Percentiles rank a stretch among this genome's conserved stretches.
phyloP scores from a whole-genome alignment of 1,140 invertebrate species.

The Hormaphis cornu region DNA sequence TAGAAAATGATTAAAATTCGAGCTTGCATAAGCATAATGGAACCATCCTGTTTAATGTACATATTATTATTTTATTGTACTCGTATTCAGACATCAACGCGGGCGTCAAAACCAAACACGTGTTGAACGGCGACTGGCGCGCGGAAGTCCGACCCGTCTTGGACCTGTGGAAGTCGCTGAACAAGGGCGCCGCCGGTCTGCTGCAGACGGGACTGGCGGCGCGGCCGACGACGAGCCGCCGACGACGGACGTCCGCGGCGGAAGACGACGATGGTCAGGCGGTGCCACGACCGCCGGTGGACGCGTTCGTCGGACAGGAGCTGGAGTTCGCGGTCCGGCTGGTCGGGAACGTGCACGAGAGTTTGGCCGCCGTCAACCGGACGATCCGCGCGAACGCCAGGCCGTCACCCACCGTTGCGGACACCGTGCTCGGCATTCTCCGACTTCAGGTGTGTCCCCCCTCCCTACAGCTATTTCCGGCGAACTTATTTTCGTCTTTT shows the following conservation, averaged over 20 bases:
- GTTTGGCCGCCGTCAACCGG: constrained; percentile 53
- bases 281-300: constrained; percentile 46
- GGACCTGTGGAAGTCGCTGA: constrained; percentile 67
- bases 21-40: background rate
- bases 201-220: too few species aligned
- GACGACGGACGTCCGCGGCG: constrained; percentile 40
- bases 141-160: constrained; percentile 57
- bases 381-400: constrained; percentile 51
- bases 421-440: constrained; percentile 49
- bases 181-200: constrained; percentile 39
- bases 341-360: constrained; percentile 48
- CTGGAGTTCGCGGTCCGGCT: constrained; percentile 46
- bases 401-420: constrained; percentile 47
- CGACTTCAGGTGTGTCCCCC: constrained; percentile 47
- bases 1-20: background rate
- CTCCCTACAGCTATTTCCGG: constrained; percentile 8
- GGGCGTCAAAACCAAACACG: constrained; percentile 39
- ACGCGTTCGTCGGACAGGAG: constrained; percentile 50
- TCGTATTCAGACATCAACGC: background rate
- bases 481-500: background rate
- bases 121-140: constrained; percentile 46
- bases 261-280: constrained; percentile 37
- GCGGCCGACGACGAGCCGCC: background rate
- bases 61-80: too few species aligned
- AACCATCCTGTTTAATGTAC: background rate